Base-by-base conservation (phyloP, 2,797 vertebrate genomes). In the Sebastes reedi region DNA sequence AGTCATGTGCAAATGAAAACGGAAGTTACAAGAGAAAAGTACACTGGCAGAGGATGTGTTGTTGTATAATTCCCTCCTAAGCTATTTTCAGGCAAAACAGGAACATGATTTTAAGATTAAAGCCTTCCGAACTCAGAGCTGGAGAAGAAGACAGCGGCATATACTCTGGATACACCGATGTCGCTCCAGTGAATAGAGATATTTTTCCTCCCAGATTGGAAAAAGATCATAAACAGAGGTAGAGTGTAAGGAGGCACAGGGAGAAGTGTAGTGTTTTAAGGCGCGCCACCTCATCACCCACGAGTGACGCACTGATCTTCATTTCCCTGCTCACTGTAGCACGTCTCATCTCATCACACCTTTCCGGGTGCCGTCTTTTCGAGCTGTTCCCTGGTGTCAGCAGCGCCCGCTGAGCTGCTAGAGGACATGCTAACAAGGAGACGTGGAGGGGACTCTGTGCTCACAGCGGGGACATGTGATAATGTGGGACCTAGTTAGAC, bases 281-380 rank as follows among this genome's bases (percentile, higher is more conserved):
- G 80, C 34, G 77, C 56, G 76, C 84, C 82, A 76, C 88, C 81
- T 91, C 89, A 89, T 92, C 92, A 69, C 85, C 92, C 86, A 75
- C 70, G 61, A 90, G 87, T 87, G 90, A 88, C 16, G 71, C 74
- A 52, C 88, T 92, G 90, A 94, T 95, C 92, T 91, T 93, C 91
- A 95, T 94, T 95, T 94, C 91, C 90, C 88, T 93, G 93, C 92
- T 95, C 93, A 82, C 91, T 93, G 91, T 94, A 90, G 91, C 95
- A 91, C 85, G 85, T 94, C 93, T 92, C 92, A 91, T 94, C 91
- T 94, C 89, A 92, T 94, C 91, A 89, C 76, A 84, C 87, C 78
- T 79, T 94, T 91, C 88, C 91, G 95, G 93, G 93, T 91, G 82
- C 83, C 85, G 87, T 84, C 87, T 86, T 86, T 85, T 59, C 74